These are phyloP conservation scores for Alloscopus bannaensis DNA, from an alignment of 2,888 invertebrate species.

Conservation along the genomic window DNA sequence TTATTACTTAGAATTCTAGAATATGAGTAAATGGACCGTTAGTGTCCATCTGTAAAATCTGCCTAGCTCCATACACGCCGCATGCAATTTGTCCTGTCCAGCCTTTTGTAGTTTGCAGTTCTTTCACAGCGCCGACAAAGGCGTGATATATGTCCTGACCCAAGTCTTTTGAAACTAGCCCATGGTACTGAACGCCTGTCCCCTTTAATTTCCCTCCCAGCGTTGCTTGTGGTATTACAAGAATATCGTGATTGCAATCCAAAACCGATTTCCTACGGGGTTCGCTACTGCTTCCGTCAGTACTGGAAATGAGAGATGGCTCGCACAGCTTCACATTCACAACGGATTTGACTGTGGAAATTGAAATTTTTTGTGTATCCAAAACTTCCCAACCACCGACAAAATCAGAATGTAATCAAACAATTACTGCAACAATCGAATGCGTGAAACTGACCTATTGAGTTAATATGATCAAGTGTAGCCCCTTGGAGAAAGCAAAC, in stretches of 20 bases:
- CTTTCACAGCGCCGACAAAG: conserved; percentile 68
- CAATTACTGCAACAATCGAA: neutral
- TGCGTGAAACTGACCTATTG: conserved; percentile 70
- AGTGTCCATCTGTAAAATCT: conserved; percentile 75
- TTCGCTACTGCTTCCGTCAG: conserved; percentile 12
- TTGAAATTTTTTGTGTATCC: neutral
- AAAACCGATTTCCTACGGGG: conserved; percentile 54
- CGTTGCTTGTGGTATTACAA: conserved; percentile 77
- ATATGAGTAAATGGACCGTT: conserved; percentile 76
- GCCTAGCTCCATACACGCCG: conserved; percentile 76
- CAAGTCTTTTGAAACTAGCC: conserved; percentile 75
- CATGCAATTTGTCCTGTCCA: conserved; percentile 71
- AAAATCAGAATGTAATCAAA: neutral
- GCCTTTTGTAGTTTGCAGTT: conserved; percentile 53
- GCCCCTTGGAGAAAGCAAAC: conserved; percentile 76
- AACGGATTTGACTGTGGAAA: conserved; percentile 64
- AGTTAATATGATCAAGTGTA: conserved; percentile 74
- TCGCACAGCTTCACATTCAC: conserved; percentile 67
- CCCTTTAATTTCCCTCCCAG: conserved; percentile 76
- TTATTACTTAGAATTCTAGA: conserved; percentile 74
- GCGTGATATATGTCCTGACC: conserved; percentile 75
- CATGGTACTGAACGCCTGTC: conserved; percentile 76
- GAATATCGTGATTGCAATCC: conserved; percentile 75
- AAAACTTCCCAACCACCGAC: no score
- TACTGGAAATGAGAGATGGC: conserved; percentile 20